Evolutionary conservation across 2,888 invertebrate species (phyloP).

Genomic region (Dicyrtomina minuta): DNA sequence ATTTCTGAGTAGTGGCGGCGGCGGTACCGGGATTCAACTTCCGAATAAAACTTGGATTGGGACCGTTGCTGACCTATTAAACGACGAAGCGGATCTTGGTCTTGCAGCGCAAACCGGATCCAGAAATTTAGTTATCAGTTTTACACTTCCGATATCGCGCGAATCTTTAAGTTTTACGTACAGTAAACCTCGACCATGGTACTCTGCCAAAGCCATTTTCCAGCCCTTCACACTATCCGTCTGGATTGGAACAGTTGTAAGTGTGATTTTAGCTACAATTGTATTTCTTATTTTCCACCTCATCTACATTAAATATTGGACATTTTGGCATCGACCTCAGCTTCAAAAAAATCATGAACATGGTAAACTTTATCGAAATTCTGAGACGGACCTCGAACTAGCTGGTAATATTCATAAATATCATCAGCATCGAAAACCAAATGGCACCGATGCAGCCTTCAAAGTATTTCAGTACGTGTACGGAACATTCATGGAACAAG

Average conservation of each 20-base stretch:
- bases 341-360: too few relatives aligned
- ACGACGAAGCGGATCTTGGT: slow-evolving; percentile 24
- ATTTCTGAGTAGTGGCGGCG: slow-evolving; percentile 20
- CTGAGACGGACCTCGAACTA: too few relatives aligned
- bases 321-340: background rate
- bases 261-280: background rate
- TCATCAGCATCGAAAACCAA: too few relatives aligned
- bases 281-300: background rate
- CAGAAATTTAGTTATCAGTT: slow-evolving; percentile 4
- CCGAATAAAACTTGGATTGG: slow-evolving; percentile 33
- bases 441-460: too few relatives aligned
- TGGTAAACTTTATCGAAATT: too few relatives aligned
- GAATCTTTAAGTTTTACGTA: slow-evolving; percentile 23
- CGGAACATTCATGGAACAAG: background rate
- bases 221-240: slow-evolving; percentile 1
- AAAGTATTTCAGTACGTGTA: background rate
- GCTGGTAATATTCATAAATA: too few relatives aligned
- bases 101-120: slow-evolving; percentile 1
- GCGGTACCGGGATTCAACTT: slow-evolving; percentile 15
- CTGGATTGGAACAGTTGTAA: background rate
- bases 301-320: background rate
- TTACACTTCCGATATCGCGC: slow-evolving; percentile 19
- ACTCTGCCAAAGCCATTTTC: background rate
- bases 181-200: background rate
- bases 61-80: slow-evolving; percentile 16